Conservation (phyloP, 2,113 vertebrate species). For the Tringa solitaria region DNA sequence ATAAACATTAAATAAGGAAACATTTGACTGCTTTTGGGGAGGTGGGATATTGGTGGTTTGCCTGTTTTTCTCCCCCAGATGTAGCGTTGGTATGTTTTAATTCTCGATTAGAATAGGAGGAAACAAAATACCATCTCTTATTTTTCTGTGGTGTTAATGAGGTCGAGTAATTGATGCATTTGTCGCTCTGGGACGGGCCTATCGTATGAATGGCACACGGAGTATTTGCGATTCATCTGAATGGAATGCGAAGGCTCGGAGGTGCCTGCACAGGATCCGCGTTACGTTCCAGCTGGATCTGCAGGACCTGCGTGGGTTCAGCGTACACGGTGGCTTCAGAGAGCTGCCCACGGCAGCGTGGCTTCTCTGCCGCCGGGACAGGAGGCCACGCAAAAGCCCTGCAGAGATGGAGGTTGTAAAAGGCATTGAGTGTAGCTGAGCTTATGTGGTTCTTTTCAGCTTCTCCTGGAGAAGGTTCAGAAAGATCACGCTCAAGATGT, state of each 20-base stretch:
- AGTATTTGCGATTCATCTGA: background rate
- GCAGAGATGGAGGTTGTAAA: background rate
- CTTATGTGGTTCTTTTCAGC: conserved; percentile 34
- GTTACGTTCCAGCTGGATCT: background rate
- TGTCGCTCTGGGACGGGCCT: background rate
- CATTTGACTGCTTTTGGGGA: background rate
- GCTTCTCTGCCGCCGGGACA: background rate
- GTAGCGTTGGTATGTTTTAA: background rate
- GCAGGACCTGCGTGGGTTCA: background rate
- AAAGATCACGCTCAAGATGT: background rate
- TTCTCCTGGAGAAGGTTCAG: conserved; percentile 58
- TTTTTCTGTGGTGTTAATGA: background rate
- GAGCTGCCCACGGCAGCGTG: background rate
- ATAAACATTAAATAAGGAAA: background rate
- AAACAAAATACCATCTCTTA: background rate
- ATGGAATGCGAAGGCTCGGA: background rate
- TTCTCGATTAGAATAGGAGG: background rate
- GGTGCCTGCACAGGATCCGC: background rate
- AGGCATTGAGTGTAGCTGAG: background rate
- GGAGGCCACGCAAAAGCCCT: background rate
- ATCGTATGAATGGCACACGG: background rate
- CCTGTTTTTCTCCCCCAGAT: background rate
- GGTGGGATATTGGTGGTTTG: background rate
- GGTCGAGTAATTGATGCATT: background rate
- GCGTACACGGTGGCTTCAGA: background rate